Evolutionary conservation across 2,797 vertebrate species (phyloP), one percentile per base, ranked within the genome.

Genomic region (Sitta carolinensis): DNA sequence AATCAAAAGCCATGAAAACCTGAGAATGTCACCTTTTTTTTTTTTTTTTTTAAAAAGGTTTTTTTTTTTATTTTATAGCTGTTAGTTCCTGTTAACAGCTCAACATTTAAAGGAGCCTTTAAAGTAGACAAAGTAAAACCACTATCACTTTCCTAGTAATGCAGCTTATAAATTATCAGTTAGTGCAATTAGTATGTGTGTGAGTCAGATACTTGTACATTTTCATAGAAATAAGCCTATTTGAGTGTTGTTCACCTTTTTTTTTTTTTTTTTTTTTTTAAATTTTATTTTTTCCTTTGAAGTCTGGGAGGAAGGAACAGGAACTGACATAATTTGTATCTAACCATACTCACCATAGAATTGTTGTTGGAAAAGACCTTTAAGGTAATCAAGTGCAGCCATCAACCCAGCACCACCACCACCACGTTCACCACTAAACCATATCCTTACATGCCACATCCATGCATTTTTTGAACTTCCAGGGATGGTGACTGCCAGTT

Each of bases 1-100:
- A 83, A 94, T 94, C 72, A 85, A 94, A 96, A 76, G 57, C 69
- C 54, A 92, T 92, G 58, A 67, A 94, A 93, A 95, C 57, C 47
- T 64, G 10, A 91, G 69, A 77, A 77, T 23, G 45, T 91, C 25
- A 40, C 32, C 7, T 75, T 30, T 50, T 30, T 21, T 50, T 25
- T 48, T 51, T 52, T 54, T n/a, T 22, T 32, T 84, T 38, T 40
- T 1, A 11, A 8, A 36, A 84, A 47, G 9, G 10, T 36, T 51
- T 93, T 92, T 81, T 7, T 86, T 92, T 81, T 7, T 86, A 30
- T 80, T 59, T 88, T 64, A 68, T 76, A 81, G 59, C 55, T 90
- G 54, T 78, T 81, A 78, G 25, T 72, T 95, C 57, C 54, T 91
- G 9, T 93, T 94, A 87, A 62, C n/a, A 59, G 23, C 13, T 75